These are phyloP conservation scores for Pangasius mekongensis DNA, from an alignment of 2,797 vertebrate species.

Conservation along the genomic window DNA sequence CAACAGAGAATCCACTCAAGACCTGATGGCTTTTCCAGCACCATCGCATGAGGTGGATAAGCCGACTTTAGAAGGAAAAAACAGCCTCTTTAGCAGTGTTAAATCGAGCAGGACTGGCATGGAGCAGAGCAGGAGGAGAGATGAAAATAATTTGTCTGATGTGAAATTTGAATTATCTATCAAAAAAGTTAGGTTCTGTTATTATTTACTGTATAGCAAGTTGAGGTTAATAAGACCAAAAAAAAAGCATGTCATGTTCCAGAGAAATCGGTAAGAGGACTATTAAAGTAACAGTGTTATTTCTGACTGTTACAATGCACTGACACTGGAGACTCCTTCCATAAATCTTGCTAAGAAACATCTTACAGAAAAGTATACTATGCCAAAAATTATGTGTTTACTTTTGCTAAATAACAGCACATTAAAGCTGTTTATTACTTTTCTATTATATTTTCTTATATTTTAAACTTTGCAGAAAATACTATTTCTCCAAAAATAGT, in stretches of 20 bases:
- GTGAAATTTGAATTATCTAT: not conserved
- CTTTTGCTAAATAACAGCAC: not conserved
- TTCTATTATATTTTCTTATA: too few relatives aligned
- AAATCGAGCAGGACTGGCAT: slow-evolving; percentile 58
- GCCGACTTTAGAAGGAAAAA: not conserved
- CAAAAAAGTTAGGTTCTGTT: not conserved
- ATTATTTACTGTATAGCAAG: not conserved
- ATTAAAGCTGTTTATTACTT: not conserved
- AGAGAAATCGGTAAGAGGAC: not conserved
- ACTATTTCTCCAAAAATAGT: not conserved
- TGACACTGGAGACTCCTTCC: not conserved
- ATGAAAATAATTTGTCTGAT: not conserved
- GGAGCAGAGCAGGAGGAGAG: slow-evolving; percentile 69
- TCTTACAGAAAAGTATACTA: not conserved
- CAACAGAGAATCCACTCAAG: slow-evolving; percentile 71
- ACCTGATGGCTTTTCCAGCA: slow-evolving; percentile 68
- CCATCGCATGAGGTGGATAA: slow-evolving; percentile 55
- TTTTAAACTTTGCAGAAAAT: not conserved
- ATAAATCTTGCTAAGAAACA: not conserved
- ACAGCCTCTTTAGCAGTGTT: slow-evolving; percentile 61
- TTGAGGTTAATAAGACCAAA: not conserved
- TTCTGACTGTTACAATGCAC: not conserved
- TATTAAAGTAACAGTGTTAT: not conserved
- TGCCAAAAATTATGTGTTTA: not conserved
- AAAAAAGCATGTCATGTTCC: not conserved